Percentiles rank a stretch among this genome's conserved stretches.
phyloP scores from a whole-genome alignment of 2,113 vertebrate genomes.

The Eira barbara region DNA sequence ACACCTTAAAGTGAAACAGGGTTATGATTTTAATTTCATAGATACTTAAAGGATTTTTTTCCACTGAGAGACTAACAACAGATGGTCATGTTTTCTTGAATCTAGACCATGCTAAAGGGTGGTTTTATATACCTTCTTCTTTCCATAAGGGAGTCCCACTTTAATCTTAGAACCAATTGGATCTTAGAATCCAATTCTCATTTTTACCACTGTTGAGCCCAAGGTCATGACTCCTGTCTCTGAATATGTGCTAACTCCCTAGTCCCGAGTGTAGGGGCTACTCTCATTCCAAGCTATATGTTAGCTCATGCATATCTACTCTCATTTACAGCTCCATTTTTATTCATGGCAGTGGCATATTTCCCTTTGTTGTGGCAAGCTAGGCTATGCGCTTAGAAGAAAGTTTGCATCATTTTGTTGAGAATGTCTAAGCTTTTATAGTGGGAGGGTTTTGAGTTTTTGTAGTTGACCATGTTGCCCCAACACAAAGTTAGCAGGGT shows the following conservation, averaged over 20 bases:
- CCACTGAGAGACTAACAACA: neutral
- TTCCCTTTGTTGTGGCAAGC: neutral
- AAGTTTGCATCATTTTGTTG: neutral
- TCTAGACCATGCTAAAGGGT: neutral
- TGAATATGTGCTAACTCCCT: neutral
- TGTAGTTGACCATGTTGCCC: neutral
- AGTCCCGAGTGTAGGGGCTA: neutral
- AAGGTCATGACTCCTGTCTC: neutral
- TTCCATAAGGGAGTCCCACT: neutral
- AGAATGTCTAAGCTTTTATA: neutral
- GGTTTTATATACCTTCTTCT: neutral
- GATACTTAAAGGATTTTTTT: neutral
- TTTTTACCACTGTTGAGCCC: neutral
- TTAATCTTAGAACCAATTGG: neutral
- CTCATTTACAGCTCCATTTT: neutral
- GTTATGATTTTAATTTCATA: constrained; percentile 48
- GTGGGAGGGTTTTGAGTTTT: neutral
- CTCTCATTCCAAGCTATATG: neutral
- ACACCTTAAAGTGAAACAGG: neutral
- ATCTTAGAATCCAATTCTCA: neutral
- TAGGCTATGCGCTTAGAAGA: neutral
- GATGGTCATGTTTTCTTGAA: neutral
- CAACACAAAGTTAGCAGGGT: neutral
- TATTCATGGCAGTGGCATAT: neutral
- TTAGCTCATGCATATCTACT: neutral